A percentile compares a stretch with the other conserved stretches of the same genome.
phyloP scores from a whole-genome alignment of 2,113 vertebrate species.

The Puntigrus tetrazona region DNA sequence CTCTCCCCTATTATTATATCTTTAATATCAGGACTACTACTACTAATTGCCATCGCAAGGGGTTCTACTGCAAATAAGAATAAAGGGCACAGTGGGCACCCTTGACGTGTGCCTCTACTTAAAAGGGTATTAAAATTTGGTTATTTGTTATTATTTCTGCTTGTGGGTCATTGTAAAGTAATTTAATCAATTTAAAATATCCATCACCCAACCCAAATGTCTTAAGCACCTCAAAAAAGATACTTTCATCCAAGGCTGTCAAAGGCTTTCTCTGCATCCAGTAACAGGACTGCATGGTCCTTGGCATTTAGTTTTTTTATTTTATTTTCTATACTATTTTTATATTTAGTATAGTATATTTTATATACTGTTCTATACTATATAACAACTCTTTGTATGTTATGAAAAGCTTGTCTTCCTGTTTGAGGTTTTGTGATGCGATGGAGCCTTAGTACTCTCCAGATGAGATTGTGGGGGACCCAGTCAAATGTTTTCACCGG shows the following conservation, averaged over 20 bases:
- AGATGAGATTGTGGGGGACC: too few relatives aligned
- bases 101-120: not conserved
- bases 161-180: conserved; percentile 20
- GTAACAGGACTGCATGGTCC: conserved; percentile 16
- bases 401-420: conserved; percentile 39
- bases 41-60: conserved; percentile 22
- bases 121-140: conserved; percentile 8
- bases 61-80: conserved; percentile 19
- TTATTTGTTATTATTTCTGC: conserved; percentile 38
- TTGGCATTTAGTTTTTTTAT: conserved; percentile 8
- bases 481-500: too few relatives aligned
- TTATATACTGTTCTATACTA: too few relatives aligned
- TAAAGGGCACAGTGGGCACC: not conserved
- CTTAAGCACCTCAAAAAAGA: not conserved
- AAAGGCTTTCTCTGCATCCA: conserved; percentile 13
- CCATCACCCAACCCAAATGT: not conserved
- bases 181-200: conserved; percentile 5
- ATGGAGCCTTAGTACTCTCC: too few relatives aligned
- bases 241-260: not conserved
- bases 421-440: too few relatives aligned
- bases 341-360: too few relatives aligned
- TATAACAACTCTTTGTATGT: not conserved
- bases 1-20: conserved; percentile 12
- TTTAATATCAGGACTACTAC: not conserved
- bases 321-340: conserved; percentile 38